These are phyloP conservation scores for Drosophila albomicans DNA, from an alignment of 1,140 invertebrate genomes.

Conservation along the genomic window DNA sequence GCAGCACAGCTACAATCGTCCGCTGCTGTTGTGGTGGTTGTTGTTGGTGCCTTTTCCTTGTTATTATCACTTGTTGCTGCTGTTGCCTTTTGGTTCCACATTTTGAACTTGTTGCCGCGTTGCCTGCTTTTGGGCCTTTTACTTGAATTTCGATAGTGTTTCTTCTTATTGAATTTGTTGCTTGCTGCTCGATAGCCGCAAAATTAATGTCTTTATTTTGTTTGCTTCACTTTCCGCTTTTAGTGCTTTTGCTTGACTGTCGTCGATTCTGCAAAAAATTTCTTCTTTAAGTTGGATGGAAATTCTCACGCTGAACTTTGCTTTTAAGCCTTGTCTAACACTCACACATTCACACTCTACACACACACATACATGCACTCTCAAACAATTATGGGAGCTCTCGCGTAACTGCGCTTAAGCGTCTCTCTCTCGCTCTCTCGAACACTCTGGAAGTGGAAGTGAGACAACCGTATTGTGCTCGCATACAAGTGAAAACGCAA, in stretches of 20 bases:
- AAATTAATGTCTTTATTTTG: slow-evolving; percentile 6
- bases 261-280: slow-evolving; percentile 46
- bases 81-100: slow-evolving; percentile 82
- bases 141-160: slow-evolving; percentile 45
- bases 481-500: slow-evolving; percentile 72
- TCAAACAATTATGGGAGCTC: slow-evolving; percentile 33
- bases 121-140: slow-evolving; percentile 49
- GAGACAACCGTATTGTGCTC: slow-evolving; percentile 61
- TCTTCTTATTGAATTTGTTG: slow-evolving; percentile 11
- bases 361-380: slow-evolving; percentile 21
- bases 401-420: slow-evolving; percentile 74
- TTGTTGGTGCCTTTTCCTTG: slow-evolving; percentile 56
- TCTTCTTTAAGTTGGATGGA: slow-evolving; percentile 42
- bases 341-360: slow-evolving; percentile 6
- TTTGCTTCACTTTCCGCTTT: slow-evolving; percentile 7
- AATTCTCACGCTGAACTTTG: slow-evolving; percentile 55
- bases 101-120: slow-evolving; percentile 75
- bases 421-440: slow-evolving; percentile 27
- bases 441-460: slow-evolving; percentile 48
- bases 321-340: slow-evolving; percentile 37
- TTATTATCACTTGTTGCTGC: slow-evolving; percentile 77
- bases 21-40: not conserved
- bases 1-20: slow-evolving; percentile 56
- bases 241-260: slow-evolving; percentile 11
- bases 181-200: slow-evolving; percentile 18